Base-by-base conservation (phyloP, 2,888 invertebrate species). In the Actias luna region DNA sequence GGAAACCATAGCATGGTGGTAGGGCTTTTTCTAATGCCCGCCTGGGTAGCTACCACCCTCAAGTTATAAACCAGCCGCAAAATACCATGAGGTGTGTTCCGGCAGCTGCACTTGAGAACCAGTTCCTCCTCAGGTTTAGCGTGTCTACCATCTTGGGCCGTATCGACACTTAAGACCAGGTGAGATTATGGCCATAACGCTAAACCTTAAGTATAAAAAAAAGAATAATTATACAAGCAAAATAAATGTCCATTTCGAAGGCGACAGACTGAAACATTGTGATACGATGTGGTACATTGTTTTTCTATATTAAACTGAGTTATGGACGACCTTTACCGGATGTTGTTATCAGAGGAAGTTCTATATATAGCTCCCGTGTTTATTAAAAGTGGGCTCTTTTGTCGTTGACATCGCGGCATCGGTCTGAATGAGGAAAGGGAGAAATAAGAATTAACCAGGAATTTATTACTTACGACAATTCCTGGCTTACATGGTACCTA, bases 261-360 rank as follows among this genome's bases (percentile, higher is more conserved):
- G n/a, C n/a, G n/a, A 36, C 8, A 36, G 14, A 42, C 2, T 42
- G 7, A 18, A 42, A 42, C 7, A 18, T 42, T 42, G 14, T 12
- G 50, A 8, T 52, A 14, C 10, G 10, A 25, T 52, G 50, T 25
- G 25, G 2, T 7, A 52, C 50, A 52, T 52, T 52, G 27, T 55
- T 55, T 55, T 55, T 67, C 75, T 78, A 75, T 69, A 76, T 73
- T 77, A 76, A 77, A 72, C 66, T 46, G n/a, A 58, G 64, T 72
- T 76, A 55, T 55, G 27, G 39, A 39, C 27, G 61, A n/a, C 31
- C 64, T 67, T 68, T 67, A 46, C 35, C 63, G 67, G 67, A 66
- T 62, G 64, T 50, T n/a, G 58, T 50, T 64, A 64, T 64, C 64
- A 55, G 55, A 59, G 64, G 64, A 64, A 64, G 33, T 58, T 16